A percentile compares a stretch with the other conserved stretches of the same genome.
These are phyloP conservation scores for Pangasius macronema DNA, from an alignment of 2,797 vertebrate species.

Conservation along the genomic window DNA sequence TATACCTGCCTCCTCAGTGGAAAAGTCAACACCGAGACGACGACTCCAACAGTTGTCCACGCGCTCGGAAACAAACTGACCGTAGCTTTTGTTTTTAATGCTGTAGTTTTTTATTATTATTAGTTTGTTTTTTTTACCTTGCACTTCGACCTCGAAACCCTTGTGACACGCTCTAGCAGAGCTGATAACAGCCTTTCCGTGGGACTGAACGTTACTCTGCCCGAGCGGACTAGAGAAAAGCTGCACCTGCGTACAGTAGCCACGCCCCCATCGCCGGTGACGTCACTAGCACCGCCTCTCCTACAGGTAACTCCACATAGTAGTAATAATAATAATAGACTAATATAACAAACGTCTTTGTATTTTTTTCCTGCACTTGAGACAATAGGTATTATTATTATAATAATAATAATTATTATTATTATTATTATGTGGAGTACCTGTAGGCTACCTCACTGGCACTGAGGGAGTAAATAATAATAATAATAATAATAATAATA, in stretches of 20 bases:
- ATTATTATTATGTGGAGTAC: too few species aligned
- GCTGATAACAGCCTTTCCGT: neutral
- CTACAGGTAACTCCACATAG: constrained; percentile 39
- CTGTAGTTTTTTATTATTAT: neutral
- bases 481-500: too few species aligned
- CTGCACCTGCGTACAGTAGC: constrained; percentile 41
- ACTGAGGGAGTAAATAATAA: too few species aligned
- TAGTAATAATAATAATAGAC: neutral
- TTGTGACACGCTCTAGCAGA: neutral
- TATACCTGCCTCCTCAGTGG: constrained; percentile 8
- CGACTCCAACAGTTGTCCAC: neutral
- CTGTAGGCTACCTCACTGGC: too few species aligned
- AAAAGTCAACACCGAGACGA: neutral
- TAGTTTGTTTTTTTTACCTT: constrained; percentile 2
- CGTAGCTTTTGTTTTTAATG: neutral
- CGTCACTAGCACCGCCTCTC: constrained; percentile 8
- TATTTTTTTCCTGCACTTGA: neutral
- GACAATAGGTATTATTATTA: neutral
- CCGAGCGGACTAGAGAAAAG: neutral
- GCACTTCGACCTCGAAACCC: constrained; percentile 17
- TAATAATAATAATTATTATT: too few species aligned
- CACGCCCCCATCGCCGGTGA: neutral
- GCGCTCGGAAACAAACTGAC: neutral
- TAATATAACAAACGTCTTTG: neutral
- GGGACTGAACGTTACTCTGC: neutral